Evolutionary conservation across 2,797 vertebrate genomes (phyloP).

Genomic region (Florisuga fusca): DNA sequence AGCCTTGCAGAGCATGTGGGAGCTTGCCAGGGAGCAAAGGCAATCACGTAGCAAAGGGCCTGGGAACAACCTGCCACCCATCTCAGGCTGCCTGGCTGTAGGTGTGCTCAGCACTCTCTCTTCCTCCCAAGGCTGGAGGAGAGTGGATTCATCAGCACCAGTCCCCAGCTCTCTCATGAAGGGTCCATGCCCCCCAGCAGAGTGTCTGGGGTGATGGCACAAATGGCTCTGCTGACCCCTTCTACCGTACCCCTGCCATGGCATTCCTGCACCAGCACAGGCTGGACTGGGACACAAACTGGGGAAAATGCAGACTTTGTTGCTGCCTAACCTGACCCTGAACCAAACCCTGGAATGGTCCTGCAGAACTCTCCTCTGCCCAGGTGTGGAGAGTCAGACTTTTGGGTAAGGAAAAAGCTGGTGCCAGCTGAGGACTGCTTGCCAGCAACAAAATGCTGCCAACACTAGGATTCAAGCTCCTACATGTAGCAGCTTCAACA

Average conservation of each 20-base stretch:
- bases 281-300: neutral
- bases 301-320: neutral
- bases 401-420: neutral
- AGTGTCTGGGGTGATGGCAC: conserved; percentile 6
- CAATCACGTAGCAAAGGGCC: conserved; percentile 22
- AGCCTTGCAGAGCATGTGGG: conserved; percentile 21
- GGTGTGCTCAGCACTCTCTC: conserved; percentile 17
- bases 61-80: conserved; percentile 44
- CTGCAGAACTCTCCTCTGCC: neutral
- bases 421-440: neutral
- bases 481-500: conserved; percentile 30
- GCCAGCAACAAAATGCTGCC: conserved; percentile 17
- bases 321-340: neutral
- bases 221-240: neutral
- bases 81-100: neutral
- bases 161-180: neutral
- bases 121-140: neutral
- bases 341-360: neutral
- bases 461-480: conserved; percentile 39
- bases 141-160: neutral
- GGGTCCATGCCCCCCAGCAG: neutral
- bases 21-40: conserved; percentile 49
- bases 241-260: neutral
- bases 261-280: neutral
- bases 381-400: neutral